Evolutionary conservation across 2,113 vertebrate genomes (phyloP).

Genomic region (Paralichthys olivaceus): DNA sequence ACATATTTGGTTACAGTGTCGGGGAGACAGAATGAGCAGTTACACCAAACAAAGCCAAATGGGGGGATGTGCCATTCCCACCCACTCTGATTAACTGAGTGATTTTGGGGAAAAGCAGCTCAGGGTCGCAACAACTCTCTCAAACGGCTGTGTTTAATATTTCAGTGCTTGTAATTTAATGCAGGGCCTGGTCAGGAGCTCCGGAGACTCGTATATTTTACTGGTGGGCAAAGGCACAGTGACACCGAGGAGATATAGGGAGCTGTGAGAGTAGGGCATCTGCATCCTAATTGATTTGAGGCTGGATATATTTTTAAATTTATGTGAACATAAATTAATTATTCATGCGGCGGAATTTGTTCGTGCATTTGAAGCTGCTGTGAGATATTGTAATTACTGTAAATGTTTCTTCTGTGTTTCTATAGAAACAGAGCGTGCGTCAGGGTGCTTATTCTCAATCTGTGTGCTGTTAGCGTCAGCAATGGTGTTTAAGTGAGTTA

Average conservation of each 20-base stretch:
- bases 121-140: constrained; percentile 8
- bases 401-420: constrained; percentile 27
- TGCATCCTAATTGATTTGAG: constrained; percentile 48
- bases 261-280: constrained; percentile 29
- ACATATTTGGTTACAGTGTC: no score
- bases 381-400: neutral
- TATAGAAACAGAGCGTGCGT: constrained; percentile 1
- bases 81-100: neutral
- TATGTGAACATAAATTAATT: constrained; percentile 41
- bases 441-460: neutral
- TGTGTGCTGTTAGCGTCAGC: constrained; percentile 9
- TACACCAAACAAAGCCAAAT: neutral
- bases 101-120: constrained; percentile 5
- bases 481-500: neutral
- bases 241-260: neutral
- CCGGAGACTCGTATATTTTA: constrained; percentile 25
- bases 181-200: neutral
- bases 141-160: constrained; percentile 45
- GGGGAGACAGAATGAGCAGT: neutral
- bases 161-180: constrained; percentile 35
- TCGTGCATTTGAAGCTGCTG: neutral
- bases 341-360: constrained; percentile 18
- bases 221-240: constrained; percentile 7
- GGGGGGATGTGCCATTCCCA: neutral
- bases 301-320: constrained; percentile 50